Base-by-base conservation (phyloP, 2,888 invertebrate species). In the Dascillus cervinus region DNA sequence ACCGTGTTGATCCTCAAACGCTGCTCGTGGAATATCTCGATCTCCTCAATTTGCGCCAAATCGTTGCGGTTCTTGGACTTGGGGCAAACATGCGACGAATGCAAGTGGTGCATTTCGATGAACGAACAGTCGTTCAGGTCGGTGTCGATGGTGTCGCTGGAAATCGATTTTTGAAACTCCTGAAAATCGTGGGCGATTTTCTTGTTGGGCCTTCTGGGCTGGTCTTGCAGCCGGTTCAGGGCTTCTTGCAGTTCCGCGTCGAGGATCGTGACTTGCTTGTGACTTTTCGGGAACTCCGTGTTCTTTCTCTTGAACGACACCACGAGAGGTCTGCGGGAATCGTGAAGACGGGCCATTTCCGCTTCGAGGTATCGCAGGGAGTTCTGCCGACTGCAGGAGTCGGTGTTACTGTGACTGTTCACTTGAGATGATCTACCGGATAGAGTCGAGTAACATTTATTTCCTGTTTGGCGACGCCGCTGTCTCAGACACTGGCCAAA, bases 291-390 rank as follows among this genome's bases (percentile, higher is more conserved):
- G 5, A 38, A 22, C 11, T 23, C 21, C 12, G 24, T 37, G 28
- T 22, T 37, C 29, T 44, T 52, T 35, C 58, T 49, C 32, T 60
- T 52, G 46, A 65, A 66, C 22, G 64, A 64, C 27, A 65, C 64
- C 22, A 65, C 64, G 38, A 66, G 43, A 10, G 66, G 66, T 35
- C 66, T 45, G 34, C 56, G 47, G 32, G 61, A 56, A 43, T 60
- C 56, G 36, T 53, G 54, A 32, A 60, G 44, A 43, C 57, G 54
- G 37, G 55, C 58, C 54, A 64, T 57, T 41, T 64, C 63, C 10
- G 58, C 56, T 38, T 64, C 65, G 28, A 63, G 48, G 46, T 60
- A 63, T 25, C 65, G 53, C 12, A 63, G 47, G 13, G 61, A 58
- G 34, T 58, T 57, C 41, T 58, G 56, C 39, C 51, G 52, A 50